Base-by-base conservation (phyloP, 2,888 invertebrate species). In the Ophion slaviceki region DNA sequence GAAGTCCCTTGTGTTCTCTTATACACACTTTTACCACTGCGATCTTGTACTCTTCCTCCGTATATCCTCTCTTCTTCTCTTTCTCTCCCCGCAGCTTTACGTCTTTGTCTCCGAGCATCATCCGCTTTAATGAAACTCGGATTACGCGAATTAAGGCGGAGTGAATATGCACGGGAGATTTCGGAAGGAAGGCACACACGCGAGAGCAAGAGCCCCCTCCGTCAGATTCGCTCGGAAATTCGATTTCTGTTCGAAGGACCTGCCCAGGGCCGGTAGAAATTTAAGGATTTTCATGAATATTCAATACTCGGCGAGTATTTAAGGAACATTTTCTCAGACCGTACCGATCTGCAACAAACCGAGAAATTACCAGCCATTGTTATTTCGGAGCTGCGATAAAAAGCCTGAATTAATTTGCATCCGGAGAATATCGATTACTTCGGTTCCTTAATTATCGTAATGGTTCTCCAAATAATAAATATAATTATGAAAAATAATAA, bases 51-150 rank as follows among this genome's bases (percentile, higher is more conserved):
- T 53, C 53, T 53, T 53, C 53, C 14, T 53, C 53, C 5, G 14
- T 4, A 5, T 14, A 5, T 17, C 17, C 53, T 17, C 53, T 64
- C 10, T n/a, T 45, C 64, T 61, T 28, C 7, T 40, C 7, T 14
- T 11, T 61, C 20, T 45, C 61, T 67, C 32, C 3, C 14, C 57
- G 17, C 57, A 53, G 28, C 57, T 71, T 59, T 10, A 10, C 57
- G 40, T 75, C 47, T 75, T 67, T 70, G 59, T 61, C 62, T 75
- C 71, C 62, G 70, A 53, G 64, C 77, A 47, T 36, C 64, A 59
- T n/a, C 14, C 45, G 77, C 67, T 62, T 59, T 62, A 72, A 78
- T 78, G 85, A 74, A 64, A 80, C 74, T 62, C 64, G 61, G 70
- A 82, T 75, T 45, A 53, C 36, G 20, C 11, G 57, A 82, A 71